These are phyloP conservation scores for Procambarus clarkii DNA, from an alignment of 1,140 invertebrate genomes.

Conservation along the genomic window DNA sequence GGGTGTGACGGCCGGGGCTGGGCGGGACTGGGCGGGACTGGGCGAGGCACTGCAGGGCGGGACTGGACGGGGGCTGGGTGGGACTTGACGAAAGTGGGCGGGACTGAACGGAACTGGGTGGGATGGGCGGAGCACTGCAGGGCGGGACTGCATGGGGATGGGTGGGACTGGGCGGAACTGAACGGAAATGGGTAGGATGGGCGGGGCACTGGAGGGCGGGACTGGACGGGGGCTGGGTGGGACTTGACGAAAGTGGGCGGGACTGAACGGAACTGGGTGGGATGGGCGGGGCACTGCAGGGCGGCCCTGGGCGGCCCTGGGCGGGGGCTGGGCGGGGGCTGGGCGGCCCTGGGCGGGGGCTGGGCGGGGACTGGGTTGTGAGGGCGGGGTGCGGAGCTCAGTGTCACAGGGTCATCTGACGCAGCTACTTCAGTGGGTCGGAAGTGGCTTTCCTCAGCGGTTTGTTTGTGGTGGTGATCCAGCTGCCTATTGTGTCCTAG, in stretches of 20 bases:
- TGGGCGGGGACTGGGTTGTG: too few relatives aligned
- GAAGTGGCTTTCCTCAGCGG: neutral
- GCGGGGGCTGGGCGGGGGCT: neutral
- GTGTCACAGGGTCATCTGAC: neutral
- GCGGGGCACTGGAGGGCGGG: too few relatives aligned
- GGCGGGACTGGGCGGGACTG: too few relatives aligned
- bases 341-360: neutral
- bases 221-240: neutral
- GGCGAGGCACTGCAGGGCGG: too few relatives aligned
- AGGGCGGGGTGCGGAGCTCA: too few relatives aligned
- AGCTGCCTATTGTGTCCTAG: neutral
- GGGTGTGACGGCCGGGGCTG: too few relatives aligned
- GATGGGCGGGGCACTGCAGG: too few relatives aligned
- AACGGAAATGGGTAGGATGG: neutral
- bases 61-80: too few relatives aligned
- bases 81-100: too few relatives aligned
- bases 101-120: too few relatives aligned
- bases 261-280: neutral
- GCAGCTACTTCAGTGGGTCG: neutral
- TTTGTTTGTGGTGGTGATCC: neutral
- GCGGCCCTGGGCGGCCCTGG: neutral
- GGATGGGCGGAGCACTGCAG: neutral
- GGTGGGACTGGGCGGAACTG: neutral
- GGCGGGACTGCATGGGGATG: neutral
- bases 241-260: too few relatives aligned